Percentiles rank a stretch among this genome's conserved stretches.
Conservation (phyloP, 2,113 vertebrate species). For the Trogon melanurus region DNA sequence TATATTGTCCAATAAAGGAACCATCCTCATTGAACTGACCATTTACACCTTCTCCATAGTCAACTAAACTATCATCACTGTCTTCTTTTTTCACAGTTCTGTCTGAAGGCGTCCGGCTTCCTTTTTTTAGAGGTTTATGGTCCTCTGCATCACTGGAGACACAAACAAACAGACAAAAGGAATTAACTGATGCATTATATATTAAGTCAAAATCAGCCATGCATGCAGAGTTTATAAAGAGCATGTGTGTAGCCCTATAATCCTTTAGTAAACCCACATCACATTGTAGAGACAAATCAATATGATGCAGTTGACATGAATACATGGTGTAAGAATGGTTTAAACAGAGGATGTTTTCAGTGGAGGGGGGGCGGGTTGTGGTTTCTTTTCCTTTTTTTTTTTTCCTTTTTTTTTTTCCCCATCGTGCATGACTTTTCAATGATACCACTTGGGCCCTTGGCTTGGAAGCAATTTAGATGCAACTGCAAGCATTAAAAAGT, state of each 20-base stretch:
- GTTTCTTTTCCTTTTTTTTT: not conserved
- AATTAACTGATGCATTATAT: not conserved
- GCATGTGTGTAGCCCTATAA: slow-evolving; percentile 27
- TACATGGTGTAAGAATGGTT: slow-evolving; percentile 67
- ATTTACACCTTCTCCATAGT: slow-evolving; percentile 97
- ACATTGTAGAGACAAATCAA: slow-evolving; percentile 31
- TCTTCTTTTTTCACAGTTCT: slow-evolving; percentile 96
- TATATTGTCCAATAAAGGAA: slow-evolving; percentile 98
- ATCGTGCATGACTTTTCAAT: slow-evolving; percentile 47
- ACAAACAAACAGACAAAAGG: slow-evolving; percentile 63
- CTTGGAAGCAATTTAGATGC: slow-evolving; percentile 63
- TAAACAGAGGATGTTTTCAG: slow-evolving; percentile 66
- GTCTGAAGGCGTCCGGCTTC: slow-evolving; percentile 94
- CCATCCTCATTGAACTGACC: slow-evolving; percentile 99
- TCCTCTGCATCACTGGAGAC: slow-evolving; percentile 94
- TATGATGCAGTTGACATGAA: slow-evolving; percentile 64
- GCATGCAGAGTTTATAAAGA: slow-evolving; percentile 70
- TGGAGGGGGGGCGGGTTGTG: not conserved
- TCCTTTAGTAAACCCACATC: slow-evolving; percentile 52
- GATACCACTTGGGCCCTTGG: slow-evolving; percentile 9
- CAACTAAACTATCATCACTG: slow-evolving; percentile 98
- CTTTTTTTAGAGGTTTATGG: slow-evolving; percentile 95
- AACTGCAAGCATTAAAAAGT: slow-evolving; percentile 71
- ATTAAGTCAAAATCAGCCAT: not conserved
- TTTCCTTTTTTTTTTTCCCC: not conserved